These are phyloP conservation scores for Apoderus coryli DNA, from an alignment of 2,888 invertebrate species.

Conservation along the genomic window DNA sequence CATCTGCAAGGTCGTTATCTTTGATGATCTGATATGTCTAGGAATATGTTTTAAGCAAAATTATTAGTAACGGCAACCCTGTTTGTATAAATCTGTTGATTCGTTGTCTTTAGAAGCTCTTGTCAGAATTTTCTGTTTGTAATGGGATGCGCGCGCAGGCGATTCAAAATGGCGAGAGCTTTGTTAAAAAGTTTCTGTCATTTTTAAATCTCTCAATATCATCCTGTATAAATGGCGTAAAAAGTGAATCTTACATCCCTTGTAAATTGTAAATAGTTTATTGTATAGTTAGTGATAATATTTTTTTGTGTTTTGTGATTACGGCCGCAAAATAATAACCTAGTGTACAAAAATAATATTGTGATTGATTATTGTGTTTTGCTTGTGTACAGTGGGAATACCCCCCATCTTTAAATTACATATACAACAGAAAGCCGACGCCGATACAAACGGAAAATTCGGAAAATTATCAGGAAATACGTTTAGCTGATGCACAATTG, in stretches of 20 bases:
- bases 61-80: too few relatives aligned
- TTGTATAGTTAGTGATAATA: conserved; percentile 61
- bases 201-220: conserved; percentile 43
- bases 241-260: conserved; percentile 45
- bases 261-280: conserved; percentile 59
- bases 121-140: too few relatives aligned
- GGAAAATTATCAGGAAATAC: conserved; percentile 34
- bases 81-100: too few relatives aligned
- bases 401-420: too few relatives aligned
- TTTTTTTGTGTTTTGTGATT: conserved; percentile 41
- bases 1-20: too few relatives aligned
- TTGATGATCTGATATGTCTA: too few relatives aligned
- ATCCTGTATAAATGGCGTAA: conserved; percentile 53
- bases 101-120: too few relatives aligned
- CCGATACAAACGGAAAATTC: conserved; percentile 38
- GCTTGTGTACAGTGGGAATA: conserved; percentile 43
- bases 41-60: too few relatives aligned
- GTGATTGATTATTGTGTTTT: conserved; percentile 41
- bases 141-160: conserved; percentile 23
- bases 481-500: conserved; percentile 29
- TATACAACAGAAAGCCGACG: conserved; percentile 42
- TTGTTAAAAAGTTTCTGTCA: conserved; percentile 30
- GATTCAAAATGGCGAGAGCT: conserved; percentile 33
- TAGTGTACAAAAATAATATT: too few relatives aligned
- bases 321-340: conserved; percentile 32